Conservation (phyloP, 2,888 invertebrate species). For the Apoderus coryli region DNA sequence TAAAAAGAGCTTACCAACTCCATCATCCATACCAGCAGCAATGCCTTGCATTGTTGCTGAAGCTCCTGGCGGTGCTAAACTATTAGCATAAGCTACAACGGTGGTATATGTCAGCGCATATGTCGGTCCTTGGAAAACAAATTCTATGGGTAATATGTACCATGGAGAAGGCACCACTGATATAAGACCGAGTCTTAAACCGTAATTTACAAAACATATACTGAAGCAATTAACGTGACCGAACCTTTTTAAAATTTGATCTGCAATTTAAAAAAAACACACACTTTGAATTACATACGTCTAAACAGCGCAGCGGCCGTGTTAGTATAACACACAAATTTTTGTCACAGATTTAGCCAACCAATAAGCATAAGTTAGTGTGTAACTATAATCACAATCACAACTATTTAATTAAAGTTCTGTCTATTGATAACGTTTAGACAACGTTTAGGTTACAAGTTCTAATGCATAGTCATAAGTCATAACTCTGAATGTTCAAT, state of each 20-base stretch:
- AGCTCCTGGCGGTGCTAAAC: slow-evolving; percentile 42
- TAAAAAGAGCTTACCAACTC: slow-evolving; percentile 42
- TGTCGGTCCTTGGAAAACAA: slow-evolving; percentile 70
- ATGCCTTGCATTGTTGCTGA: slow-evolving; percentile 77
- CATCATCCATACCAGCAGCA: slow-evolving; percentile 80
- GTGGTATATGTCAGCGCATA: slow-evolving; percentile 77
- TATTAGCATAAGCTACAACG: slow-evolving; percentile 51
- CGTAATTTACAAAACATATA: slow-evolving; percentile 63
- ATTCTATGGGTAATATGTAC: slow-evolving; percentile 68
- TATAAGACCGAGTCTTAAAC: slow-evolving; percentile 56
- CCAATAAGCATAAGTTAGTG: no score
- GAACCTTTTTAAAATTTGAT: slow-evolving; percentile 62
- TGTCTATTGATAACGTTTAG: no score
- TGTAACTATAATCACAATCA: no score
- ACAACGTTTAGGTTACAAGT: no score
- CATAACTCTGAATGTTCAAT: no score
- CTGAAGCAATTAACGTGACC: slow-evolving; percentile 68
- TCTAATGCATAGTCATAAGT: no score
- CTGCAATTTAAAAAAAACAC: slow-evolving; percentile 30
- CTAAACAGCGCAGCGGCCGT: background rate
- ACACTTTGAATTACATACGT: no score
- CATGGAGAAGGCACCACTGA: slow-evolving; percentile 67
- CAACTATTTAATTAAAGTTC: no score
- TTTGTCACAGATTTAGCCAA: no score
- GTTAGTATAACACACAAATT: background rate